Evolutionary conservation across 1,140 invertebrate genomes (phyloP), one percentile per base, ranked within the genome.

Genomic region (Carcinoscorpius rotundicauda): DNA sequence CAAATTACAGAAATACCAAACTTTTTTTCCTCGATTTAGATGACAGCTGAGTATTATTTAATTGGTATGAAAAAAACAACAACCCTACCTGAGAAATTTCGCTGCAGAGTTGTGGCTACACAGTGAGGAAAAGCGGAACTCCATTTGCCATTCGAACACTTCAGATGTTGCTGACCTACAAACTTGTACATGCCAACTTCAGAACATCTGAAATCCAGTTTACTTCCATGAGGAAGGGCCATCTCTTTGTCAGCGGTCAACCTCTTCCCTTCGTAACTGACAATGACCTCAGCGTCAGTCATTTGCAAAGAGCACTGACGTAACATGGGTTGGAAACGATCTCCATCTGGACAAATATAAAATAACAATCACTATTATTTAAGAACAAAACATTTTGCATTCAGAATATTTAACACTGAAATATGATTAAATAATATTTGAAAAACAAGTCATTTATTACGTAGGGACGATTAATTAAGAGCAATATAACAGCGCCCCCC

Each of bases 111-210:
- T 49, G 89, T 92, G 48, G 86, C 83, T 70, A 88, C 84, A 75
- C 89, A 93, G 63, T 83, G 83, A 3, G 89, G 89, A 71, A 87
- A 75, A 64, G 84, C 81, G 1, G 83, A 80, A 5, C 81, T 83
- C 89, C 89, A 93, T 49, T 81, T 79, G 0, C 88, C 88, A 72
- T 93, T 89, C 56, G 85, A 84, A 75, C 89, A 93, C 4, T 84
- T 79, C 3, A 88, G 76, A 65, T 79, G 74, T 10, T 83, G 76
- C 70, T 86, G 80, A 64, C 89, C 82, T 62, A 87, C 75, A 67
- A 92, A 80, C 75, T 91, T 91, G 75, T 89, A 91, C 68, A 88
- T 80, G 9, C 89, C 89, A 63, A 91, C 76, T 72, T 90, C 86
- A 63, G 83, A 82, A 77, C 89, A 93, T 63, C 88, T 80, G 0